These are phyloP conservation scores for Hippoglossus stenolepis DNA, from an alignment of 2,113 vertebrate species.

Conservation along the genomic window DNA sequence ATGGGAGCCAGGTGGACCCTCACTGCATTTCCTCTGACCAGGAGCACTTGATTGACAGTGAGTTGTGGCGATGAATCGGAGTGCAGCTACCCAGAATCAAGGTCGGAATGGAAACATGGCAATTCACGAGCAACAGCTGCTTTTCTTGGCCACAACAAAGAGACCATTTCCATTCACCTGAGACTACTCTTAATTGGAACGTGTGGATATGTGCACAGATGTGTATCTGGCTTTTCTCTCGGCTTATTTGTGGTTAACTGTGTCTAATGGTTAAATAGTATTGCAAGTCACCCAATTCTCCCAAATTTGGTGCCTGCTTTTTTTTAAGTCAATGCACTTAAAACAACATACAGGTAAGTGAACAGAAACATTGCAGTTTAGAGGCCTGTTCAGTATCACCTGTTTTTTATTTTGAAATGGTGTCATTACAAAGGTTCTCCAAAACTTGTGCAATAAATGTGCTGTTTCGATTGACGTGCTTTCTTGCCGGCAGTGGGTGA, in stretches of 20 bases:
- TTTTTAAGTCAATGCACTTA: slow-evolving; percentile 16
- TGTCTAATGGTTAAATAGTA: slow-evolving; percentile 42
- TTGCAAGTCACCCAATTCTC: slow-evolving; percentile 39
- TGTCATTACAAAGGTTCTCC: not conserved
- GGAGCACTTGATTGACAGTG: slow-evolving; percentile 66
- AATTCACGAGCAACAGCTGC: slow-evolving; percentile 63
- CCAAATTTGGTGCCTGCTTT: slow-evolving; percentile 16
- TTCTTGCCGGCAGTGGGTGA: not conserved
- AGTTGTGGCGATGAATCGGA: slow-evolving; percentile 59
- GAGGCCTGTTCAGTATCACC: slow-evolving; percentile 32
- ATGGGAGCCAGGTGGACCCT: slow-evolving; percentile 72
- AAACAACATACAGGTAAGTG: slow-evolving; percentile 3
- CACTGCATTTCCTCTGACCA: slow-evolving; percentile 50
- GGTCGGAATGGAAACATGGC: slow-evolving; percentile 59
- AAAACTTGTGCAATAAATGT: not conserved
- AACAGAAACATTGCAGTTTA: not conserved
- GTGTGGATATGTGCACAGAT: slow-evolving; percentile 50
- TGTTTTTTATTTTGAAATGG: not conserved
- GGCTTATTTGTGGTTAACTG: slow-evolving; percentile 55
- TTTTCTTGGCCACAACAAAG: slow-evolving; percentile 66
- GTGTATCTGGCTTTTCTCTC: slow-evolving; percentile 65
- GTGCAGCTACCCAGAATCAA: slow-evolving; percentile 49
- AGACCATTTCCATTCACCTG: slow-evolving; percentile 60
- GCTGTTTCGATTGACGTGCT: not conserved
- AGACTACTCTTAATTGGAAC: slow-evolving; percentile 60